phyloP scores from a whole-genome alignment of 1,140 invertebrate genomes.

The Ctenoplectra terminalis region DNA sequence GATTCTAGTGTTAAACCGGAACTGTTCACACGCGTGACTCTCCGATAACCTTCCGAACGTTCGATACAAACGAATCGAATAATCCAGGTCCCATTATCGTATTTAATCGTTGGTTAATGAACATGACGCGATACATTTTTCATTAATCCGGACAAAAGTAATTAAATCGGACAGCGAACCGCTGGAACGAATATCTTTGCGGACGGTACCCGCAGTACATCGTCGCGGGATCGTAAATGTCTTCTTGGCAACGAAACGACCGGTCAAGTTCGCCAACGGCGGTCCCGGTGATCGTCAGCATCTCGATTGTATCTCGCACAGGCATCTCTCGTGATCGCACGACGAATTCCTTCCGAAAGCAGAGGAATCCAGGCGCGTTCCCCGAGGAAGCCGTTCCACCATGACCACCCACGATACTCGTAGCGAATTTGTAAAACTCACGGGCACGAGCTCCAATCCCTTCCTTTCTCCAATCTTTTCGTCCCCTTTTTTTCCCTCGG shows the following conservation, averaged over 20 bases:
- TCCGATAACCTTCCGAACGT: neutral
- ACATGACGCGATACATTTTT: neutral
- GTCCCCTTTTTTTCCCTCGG: neutral
- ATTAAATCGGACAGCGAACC: neutral
- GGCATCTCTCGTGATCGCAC: conserved; percentile 39
- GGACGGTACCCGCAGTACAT: neutral
- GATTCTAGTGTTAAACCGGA: neutral
- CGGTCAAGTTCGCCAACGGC: conserved; percentile 48
- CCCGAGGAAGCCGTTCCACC: conserved; percentile 36
- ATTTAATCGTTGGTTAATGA: neutral
- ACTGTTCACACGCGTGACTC: no score
- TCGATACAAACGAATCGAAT: neutral
- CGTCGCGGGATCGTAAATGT: conserved; percentile 41
- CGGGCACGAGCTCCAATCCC: conserved; percentile 40
- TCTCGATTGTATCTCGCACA: conserved; percentile 56
- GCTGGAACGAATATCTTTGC: neutral
- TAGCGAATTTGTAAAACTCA: conserved; percentile 65
- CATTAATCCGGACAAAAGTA: no score
- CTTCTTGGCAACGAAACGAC: conserved; percentile 27
- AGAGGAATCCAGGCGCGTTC: conserved; percentile 46
- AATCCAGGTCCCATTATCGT: neutral
- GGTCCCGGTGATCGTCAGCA: conserved; percentile 51
- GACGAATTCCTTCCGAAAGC: conserved; percentile 51
- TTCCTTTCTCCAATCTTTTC: neutral
- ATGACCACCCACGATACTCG: conserved; percentile 66